Evolutionary conservation across 2,888 invertebrate genomes (phyloP).

Genomic region (Drosophila maculinotata): DNA sequence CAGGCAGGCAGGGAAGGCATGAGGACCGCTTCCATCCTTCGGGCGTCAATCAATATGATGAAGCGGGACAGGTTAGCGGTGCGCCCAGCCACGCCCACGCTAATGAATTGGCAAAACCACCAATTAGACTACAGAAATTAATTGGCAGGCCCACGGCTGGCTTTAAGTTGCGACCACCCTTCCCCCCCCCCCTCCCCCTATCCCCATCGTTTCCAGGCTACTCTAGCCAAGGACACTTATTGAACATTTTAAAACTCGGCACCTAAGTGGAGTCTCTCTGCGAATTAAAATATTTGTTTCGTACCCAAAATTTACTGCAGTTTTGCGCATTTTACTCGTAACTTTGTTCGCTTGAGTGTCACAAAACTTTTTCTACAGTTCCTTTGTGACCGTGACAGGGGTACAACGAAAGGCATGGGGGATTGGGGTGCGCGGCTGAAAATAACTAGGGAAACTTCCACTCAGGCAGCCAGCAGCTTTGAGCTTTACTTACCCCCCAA

Average conservation of each 20-base stretch:
- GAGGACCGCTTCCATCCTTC: constrained; percentile 16
- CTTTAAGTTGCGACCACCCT: background rate
- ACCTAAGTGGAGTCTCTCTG: constrained; percentile 14
- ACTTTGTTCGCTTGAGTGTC: constrained; percentile 60
- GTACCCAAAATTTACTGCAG: constrained; percentile 44
- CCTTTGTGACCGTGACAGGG: constrained; percentile 46
- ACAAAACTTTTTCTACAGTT: constrained; percentile 54
- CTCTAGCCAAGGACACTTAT: constrained; percentile 16
- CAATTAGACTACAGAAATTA: constrained; percentile 75
- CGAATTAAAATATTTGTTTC: constrained; percentile 56
- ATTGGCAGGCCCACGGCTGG: constrained; percentile 60
- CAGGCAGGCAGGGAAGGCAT: constrained; percentile 1
- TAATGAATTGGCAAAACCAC: constrained; percentile 76
- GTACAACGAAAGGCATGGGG: constrained; percentile 2
- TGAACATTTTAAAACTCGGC: constrained; percentile 20
- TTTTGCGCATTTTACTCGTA: constrained; percentile 43
- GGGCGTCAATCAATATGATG: constrained; percentile 72
- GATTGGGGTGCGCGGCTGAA: background rate
- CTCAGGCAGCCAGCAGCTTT: background rate
- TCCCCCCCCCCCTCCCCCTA: background rate
- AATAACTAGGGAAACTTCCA: constrained; percentile 5
- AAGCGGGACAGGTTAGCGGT: constrained; percentile 6
- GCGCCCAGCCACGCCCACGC: constrained; percentile 32
- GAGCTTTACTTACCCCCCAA: constrained; percentile 1
- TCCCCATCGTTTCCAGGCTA: too few species aligned